These are phyloP conservation scores for Mus spicilegus DNA, from an alignment of 2,113 vertebrate genomes.

Conservation along the genomic window DNA sequence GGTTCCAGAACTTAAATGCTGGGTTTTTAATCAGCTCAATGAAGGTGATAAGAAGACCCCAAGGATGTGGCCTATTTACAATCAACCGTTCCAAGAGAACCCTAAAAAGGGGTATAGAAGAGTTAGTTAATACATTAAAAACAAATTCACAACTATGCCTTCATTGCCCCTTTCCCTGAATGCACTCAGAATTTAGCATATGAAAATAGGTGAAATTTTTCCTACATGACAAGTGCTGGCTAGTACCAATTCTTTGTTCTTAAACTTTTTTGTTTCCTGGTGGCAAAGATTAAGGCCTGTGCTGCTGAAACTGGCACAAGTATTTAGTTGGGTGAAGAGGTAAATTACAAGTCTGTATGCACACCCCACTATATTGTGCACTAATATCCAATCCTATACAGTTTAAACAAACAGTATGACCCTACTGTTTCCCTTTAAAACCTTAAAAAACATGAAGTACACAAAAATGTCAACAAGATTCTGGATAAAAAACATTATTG, in stretches of 20 bases:
- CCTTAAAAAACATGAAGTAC: not conserved
- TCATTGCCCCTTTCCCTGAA: not conserved
- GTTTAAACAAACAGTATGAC: not conserved
- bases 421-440: constrained; percentile 15
- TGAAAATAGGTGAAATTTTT: not conserved
- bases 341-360: not conserved
- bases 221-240: not conserved
- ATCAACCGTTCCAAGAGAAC: constrained; percentile 98
- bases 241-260: constrained; percentile 1
- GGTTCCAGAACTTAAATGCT: constrained; percentile 99
- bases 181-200: not conserved
- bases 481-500: not conserved
- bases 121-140: not conserved
- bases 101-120: constrained; percentile 82
- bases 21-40: constrained; percentile 99
- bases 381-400: not conserved
- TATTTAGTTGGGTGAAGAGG: not conserved
- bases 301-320: not conserved
- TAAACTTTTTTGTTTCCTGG: not conserved
- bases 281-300: not conserved
- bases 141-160: not conserved
- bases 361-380: not conserved
- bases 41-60: constrained; percentile 99
- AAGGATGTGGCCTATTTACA: constrained; percentile 99
- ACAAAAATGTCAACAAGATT: not conserved